These are phyloP conservation scores for Echinometra lucunter DNA, from an alignment of 53 echinoderm and acorn worm species.

Conservation along the genomic window DNA sequence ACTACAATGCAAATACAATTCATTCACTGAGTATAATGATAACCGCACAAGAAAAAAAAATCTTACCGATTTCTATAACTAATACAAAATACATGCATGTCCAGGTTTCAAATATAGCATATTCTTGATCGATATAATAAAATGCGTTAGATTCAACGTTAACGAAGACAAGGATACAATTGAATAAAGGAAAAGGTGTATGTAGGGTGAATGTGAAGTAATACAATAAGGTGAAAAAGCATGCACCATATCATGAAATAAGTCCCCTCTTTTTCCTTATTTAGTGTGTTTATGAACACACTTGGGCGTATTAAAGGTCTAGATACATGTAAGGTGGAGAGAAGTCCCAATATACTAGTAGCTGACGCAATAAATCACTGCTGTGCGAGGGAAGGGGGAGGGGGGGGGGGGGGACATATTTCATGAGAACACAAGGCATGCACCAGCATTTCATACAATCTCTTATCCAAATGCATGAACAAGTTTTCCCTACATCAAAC, in stretches of 20 bases:
- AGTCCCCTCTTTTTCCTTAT: no score
- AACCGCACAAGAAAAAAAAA: neutral
- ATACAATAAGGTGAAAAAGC: neutral
- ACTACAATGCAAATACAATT: neutral
- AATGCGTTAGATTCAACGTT: neutral
- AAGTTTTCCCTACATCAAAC: no score
- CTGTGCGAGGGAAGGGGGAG: no score
- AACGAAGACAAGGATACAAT: neutral
- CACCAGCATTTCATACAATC: no score
- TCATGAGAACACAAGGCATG: no score
- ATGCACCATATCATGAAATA: neutral
- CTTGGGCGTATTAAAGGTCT: no score
- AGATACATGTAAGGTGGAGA: no score
- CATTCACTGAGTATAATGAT: neutral
- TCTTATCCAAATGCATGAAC: no score
- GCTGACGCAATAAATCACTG: no score
- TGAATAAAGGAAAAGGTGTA: neutral
- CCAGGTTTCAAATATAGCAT: neutral
- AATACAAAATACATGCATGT: conserved; percentile 19
- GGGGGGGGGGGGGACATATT: no score
- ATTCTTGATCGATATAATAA: neutral
- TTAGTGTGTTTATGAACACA: no score
- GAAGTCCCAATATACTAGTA: no score
- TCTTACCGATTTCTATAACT: neutral
- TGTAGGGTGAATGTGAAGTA: neutral